Evolutionary conservation across 2,113 vertebrate species (phyloP), one percentile per base, ranked within the genome.

Genomic region (Channa argus): DNA sequence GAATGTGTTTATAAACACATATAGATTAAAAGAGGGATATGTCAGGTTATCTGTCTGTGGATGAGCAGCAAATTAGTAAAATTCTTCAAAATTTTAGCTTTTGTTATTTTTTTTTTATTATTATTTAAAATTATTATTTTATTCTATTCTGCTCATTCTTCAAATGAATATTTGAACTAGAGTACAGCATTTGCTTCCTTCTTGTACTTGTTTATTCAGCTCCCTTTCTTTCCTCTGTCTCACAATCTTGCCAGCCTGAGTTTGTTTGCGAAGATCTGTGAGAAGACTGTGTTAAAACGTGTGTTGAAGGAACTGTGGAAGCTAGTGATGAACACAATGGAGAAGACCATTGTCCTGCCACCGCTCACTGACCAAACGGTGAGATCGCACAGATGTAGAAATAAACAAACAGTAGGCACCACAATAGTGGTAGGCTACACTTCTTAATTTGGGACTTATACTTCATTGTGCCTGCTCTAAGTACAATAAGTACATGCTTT

Each of bases 251-350:
- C 44, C 73, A 99, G 98, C 92, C 92, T 99, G 88, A 97, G 96
- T 0, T 93, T 99, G 78, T 99, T 99, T 79, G 98, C 98, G 74
- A 99, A 99, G 91, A 99, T 99, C 93, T 99, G 98, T 0, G 97
- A 99, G 94, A 99, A 99, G 95, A 99, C 98, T 0, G 98, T 99
- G 74, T 93, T 99, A 93, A 99, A 99, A 83, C 95, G 98, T 0
- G 98, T 99, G 80, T 86, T 99, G 89, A 99, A 99, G 94, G 98
- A 99, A 87, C 92, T 99, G 46, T 99, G 98, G 98, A 99, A 97
- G 86, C 96, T 99, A 81, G 97, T 99, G 74, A 99, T 99, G 98
- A 99, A 99, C 93, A 99, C 96, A 4, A 99, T 99, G 98, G 98
- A 99, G 92, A 99, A 97, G 91, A 98, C 97, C 33, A 98, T 99